Conservation (phyloP, 2,113 vertebrate species). For the Hiodon alosoides region DNA sequence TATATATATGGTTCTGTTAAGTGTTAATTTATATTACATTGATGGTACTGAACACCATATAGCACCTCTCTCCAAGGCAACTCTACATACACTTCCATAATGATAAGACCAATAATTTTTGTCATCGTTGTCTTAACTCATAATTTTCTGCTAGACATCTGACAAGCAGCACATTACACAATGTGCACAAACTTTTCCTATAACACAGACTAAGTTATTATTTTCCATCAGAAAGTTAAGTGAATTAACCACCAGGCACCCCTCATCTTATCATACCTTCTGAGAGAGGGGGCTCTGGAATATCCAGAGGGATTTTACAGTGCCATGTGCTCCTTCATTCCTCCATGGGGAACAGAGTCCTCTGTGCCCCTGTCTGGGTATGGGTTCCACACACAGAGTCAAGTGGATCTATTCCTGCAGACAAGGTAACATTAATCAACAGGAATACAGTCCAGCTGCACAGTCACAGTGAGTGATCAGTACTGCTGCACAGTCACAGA, state of each 20-base stretch:
- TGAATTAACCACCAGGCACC: not conserved
- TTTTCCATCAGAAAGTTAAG: not conserved
- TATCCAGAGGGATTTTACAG: not conserved
- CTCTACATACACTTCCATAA: no score
- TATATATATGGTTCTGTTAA: no score
- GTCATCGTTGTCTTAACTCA: no score
- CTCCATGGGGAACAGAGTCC: not conserved
- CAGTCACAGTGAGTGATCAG: no score
- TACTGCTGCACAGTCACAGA: no score
- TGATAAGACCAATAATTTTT: no score
- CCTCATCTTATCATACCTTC: not conserved
- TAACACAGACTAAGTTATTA: not conserved
- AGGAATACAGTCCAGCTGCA: no score
- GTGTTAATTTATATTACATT: no score
- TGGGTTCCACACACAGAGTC: not conserved
- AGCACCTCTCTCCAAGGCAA: no score
- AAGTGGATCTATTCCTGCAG: not conserved
- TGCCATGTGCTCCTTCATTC: constrained; percentile 2
- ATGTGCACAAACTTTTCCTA: not conserved
- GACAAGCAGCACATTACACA: not conserved
- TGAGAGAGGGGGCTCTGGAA: not conserved
- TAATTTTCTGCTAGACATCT: no score
- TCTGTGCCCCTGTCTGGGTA: not conserved
- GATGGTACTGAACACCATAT: no score
- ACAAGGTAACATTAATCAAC: no score